Evolutionary conservation across 1,140 invertebrate species (phyloP), one percentile per base, ranked within the genome.

Genomic region (Zaprionus africanus): DNA sequence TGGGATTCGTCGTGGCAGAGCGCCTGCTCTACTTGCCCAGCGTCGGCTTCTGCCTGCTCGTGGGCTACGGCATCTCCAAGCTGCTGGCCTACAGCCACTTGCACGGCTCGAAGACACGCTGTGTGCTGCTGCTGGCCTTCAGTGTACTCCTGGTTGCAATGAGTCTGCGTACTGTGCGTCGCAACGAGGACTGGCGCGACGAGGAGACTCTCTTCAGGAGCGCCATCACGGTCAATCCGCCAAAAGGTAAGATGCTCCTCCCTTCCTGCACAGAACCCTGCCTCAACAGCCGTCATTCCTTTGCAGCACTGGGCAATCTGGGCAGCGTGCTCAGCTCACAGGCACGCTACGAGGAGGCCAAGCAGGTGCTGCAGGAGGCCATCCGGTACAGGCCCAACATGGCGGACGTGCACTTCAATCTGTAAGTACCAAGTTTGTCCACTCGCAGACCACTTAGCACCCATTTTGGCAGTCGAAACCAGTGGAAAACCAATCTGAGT

Each of bases 1-100:
- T 99, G 64, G 98, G 98, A 7, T 99, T 99, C 93, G 98, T 99
- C 26, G 97, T 99, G 9, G 98, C 98, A 38, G 98, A 99, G 93
- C 94, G 98, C 74, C 96, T 99, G 60, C 94, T 99, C 22, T 99
- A 99, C 93, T 95, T 99, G 86, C 98, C 98, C 31, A 99, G 98
- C 93, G 97, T 99, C 79, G 99, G 99, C 36, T 98, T 97, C 93
- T 99, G 98, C 93, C 94, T 99, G 76, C 94, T 99, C 46, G 93
- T 98, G 15, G 97, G 97, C 17, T 94, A 97, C 43, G 97, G 96
- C 4, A 94, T 95, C 65, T 94, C 95, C 62, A 94, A 94, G 58
- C 93, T 94, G 72, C 62, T 93, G 58, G 74, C 81, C 73, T 85
- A 73, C 82, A 53, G n/a, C 17, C 76, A 19, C 19, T 24, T 24